Evolutionary conservation across 2,797 vertebrate genomes (phyloP), one percentile per base, ranked within the genome.

Genomic region (Acomys russatus): DNA sequence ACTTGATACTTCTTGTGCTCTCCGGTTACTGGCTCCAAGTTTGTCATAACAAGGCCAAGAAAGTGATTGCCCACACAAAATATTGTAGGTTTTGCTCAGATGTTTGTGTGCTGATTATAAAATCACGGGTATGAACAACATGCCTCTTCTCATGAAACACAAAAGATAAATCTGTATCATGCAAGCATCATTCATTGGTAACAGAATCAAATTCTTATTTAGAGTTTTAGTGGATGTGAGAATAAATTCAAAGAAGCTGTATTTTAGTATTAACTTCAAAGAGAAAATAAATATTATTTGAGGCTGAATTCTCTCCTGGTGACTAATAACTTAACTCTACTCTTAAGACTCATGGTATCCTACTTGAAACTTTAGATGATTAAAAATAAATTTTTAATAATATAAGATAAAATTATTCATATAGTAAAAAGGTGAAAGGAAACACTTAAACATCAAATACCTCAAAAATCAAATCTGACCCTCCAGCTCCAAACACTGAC

Each of bases 91-190:
- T 95, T 95, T 96, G 79, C 54, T 95, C 30, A 90, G 63, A 10
- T 59, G 84, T 73, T 92, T 70, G 87, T 77, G 71, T 92, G 38
- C 85, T 93, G 35, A 54, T 11, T 94, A 95, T 91, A 88, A 95
- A 95, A 96, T 77, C 38, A 82, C 33, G 9, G 51, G 33, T 71
- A 80, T 73, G 20, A 94, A 94, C 94, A 82, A 35, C 15, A 49
- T 20, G 20, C 51, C 54, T 78, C 76, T 64, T 78, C 61, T 61
- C 25, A 82, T 73, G 61, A 95, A 95, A 92, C 38, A 92, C 10
- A 93, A 56, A 79, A 86, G 61, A 94, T 59, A 87, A 84, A 74
- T 73, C 89, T 38, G 70, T 38, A 71, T 44, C 10, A 23, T 56
- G 76, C 6, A 88, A 28, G 3, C 80, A 80, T 49, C 92, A 73